A percentile compares a stretch with the other conserved stretches of the same genome.
phyloP scores from a whole-genome alignment of 2,888 invertebrate genomes.

The Nemotelus pantherinus region DNA sequence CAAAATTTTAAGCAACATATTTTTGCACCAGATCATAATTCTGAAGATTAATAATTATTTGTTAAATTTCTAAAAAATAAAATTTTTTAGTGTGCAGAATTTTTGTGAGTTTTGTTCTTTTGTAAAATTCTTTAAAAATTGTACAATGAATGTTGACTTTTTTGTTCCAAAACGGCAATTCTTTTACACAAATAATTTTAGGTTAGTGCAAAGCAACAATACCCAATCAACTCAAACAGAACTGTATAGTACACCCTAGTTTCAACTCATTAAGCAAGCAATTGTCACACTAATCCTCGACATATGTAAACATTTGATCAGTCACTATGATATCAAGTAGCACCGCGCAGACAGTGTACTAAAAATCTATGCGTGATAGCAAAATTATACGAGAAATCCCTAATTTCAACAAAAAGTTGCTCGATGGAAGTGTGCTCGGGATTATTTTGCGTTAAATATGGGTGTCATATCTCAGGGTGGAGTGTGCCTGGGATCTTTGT shows the following conservation, averaged over 20 bases:
- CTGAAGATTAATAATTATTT: too few relatives aligned
- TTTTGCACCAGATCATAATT: too few relatives aligned
- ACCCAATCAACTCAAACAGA: too few relatives aligned
- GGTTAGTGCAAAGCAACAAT: too few relatives aligned
- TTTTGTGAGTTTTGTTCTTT: too few relatives aligned
- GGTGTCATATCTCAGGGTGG: slow-evolving; percentile 48
- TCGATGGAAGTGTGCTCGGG: slow-evolving; percentile 46
- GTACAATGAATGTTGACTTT: too few relatives aligned
- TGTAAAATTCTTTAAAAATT: too few relatives aligned
- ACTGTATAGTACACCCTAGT: not conserved
- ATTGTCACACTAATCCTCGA: slow-evolving; percentile 43
- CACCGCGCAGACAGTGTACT: not conserved
- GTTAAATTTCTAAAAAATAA: too few relatives aligned
- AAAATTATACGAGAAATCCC: slow-evolving; percentile 49
- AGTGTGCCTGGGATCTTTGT: slow-evolving; percentile 46
- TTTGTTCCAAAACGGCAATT: too few relatives aligned
- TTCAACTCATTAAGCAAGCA: slow-evolving; percentile 18
- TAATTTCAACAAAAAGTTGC: slow-evolving; percentile 46
- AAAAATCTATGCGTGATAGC: slow-evolving; percentile 41
- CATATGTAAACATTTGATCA: slow-evolving; percentile 46
- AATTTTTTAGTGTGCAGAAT: too few relatives aligned
- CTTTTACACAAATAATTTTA: too few relatives aligned
- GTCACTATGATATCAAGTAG: slow-evolving; percentile 36
- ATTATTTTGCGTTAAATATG: slow-evolving; percentile 47
- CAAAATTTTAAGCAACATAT: too few relatives aligned